These are phyloP conservation scores for Hippocampus abdominalis DNA, from an alignment of 2,113 vertebrate species.

Conservation along the genomic window DNA sequence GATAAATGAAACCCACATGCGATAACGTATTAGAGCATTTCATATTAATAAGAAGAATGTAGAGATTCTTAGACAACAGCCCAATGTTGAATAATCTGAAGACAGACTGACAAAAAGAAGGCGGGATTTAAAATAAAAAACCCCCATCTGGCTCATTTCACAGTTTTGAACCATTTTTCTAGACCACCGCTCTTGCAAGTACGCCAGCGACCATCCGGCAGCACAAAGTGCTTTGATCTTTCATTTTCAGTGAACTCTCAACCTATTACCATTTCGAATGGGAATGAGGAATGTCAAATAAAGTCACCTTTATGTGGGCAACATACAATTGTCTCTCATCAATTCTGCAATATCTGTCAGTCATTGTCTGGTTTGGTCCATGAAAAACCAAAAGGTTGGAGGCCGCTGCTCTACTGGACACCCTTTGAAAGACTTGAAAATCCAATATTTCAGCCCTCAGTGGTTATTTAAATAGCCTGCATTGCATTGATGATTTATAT, in stretches of 20 bases:
- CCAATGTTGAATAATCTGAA: not conserved
- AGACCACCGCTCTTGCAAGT: no score
- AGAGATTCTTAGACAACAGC: not conserved
- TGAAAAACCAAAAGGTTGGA: not conserved
- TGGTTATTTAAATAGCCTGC: no score
- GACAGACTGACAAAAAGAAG: no score
- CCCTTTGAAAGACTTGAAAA: not conserved
- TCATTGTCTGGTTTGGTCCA: not conserved
- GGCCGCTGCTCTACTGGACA: not conserved
- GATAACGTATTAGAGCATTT: not conserved
- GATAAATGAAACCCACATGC: not conserved
- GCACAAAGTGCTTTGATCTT: not conserved
- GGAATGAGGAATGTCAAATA: not conserved
- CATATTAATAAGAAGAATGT: not conserved
- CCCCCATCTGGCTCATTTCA: not conserved
- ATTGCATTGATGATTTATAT: no score
- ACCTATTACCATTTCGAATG: not conserved
- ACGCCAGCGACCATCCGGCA: not conserved
- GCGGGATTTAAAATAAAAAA: not conserved
- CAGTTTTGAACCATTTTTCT: not conserved
- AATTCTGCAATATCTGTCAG: no score
- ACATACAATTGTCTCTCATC: no score
- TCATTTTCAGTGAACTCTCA: not conserved
- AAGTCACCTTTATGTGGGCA: not conserved
- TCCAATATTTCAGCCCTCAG: no score